A percentile compares a stretch with the other conserved stretches of the same genome.
Evolutionary conservation across 2,113 vertebrate species (phyloP).

Genomic region (Ciconia maguari): DNA sequence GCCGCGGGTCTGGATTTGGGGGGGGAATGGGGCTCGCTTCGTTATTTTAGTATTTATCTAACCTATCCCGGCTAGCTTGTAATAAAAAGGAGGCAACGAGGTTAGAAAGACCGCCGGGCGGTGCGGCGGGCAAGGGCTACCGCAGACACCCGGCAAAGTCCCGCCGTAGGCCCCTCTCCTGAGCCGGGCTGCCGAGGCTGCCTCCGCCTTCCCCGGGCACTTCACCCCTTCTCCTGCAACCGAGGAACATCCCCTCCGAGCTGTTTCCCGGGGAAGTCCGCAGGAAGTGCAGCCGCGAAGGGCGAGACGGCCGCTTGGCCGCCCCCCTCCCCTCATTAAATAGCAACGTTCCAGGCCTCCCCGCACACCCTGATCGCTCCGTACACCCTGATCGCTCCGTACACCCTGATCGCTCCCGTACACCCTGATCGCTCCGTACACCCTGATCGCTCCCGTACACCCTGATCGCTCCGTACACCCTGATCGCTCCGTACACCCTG

Average conservation of each 20-base stretch:
- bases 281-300: background rate
- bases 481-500: too few relatives aligned
- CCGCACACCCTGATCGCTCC: background rate
- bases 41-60: background rate
- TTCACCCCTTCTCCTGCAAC: background rate
- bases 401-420: too few relatives aligned
- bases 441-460: too few relatives aligned
- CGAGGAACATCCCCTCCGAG: background rate
- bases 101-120: background rate
- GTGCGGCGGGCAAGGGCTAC: background rate
- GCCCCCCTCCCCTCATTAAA: conserved; percentile 41
- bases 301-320: background rate
- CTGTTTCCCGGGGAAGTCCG: background rate
- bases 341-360: conserved; percentile 60
- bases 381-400: too few relatives aligned
- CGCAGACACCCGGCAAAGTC: background rate
- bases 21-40: fast-evolving
- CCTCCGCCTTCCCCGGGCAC: background rate
- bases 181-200: background rate
- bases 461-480: too few relatives aligned
- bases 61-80: background rate
- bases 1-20: too few relatives aligned
- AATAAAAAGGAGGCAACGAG: background rate
- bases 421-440: too few relatives aligned
- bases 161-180: too few relatives aligned